Conservation (phyloP, 2,797 vertebrate species). For the Mus caroli region DNA sequence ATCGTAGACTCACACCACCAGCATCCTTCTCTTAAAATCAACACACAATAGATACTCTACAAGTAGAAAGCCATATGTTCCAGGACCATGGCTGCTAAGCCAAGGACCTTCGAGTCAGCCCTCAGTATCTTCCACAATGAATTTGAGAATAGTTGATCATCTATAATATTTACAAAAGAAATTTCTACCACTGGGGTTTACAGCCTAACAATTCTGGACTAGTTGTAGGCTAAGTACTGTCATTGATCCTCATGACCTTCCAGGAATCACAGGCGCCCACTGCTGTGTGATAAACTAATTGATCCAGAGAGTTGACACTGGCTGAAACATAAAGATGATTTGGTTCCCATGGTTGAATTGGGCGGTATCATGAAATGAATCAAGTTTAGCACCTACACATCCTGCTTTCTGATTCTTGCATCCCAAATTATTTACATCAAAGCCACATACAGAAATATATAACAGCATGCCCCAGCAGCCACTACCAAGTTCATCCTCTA, state of each 20-base stretch:
- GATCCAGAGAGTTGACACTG: not conserved
- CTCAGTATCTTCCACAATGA: too few species aligned
- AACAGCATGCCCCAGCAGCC: constrained; percentile 62
- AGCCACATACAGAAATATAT: constrained; percentile 63
- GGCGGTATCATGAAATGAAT: constrained; percentile 62
- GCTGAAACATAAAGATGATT: not conserved
- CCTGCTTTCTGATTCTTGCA: constrained; percentile 52
- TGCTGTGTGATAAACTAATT: not conserved
- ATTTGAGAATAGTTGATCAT: not conserved
- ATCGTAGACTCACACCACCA: not conserved
- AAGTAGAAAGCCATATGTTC: not conserved
- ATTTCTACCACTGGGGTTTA: not conserved
- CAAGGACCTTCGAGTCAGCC: not conserved
- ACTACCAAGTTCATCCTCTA: constrained; percentile 71
- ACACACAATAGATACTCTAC: not conserved
- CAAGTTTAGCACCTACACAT: constrained; percentile 66
- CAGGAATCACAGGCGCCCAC: not conserved
- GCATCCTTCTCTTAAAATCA: constrained; percentile 15
- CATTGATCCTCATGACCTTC: constrained; percentile 7
- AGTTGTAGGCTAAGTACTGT: constrained; percentile 18
- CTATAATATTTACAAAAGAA: not conserved
- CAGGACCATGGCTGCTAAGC: not conserved
- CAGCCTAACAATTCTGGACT: not conserved
- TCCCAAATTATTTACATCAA: constrained; percentile 78
- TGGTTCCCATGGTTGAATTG: not conserved